Evolutionary conservation across 2,797 vertebrate species (phyloP).

Genomic region (Malurus splendens): DNA sequence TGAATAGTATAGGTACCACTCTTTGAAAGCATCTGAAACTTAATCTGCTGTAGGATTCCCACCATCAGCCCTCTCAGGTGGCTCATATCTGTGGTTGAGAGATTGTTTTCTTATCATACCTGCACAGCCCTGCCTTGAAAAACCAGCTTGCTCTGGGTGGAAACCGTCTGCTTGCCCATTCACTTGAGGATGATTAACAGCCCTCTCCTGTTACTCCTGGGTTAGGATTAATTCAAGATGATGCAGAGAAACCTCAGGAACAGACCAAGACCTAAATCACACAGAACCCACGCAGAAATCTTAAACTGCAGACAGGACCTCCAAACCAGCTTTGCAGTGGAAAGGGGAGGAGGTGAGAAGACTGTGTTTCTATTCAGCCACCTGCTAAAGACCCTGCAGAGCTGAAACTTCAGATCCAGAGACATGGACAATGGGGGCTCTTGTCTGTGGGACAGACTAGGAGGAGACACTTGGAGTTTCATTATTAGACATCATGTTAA

Average conservation of each 20-base stretch:
- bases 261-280: background rate
- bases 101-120: background rate
- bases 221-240: background rate
- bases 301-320: background rate
- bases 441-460: background rate
- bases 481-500: background rate
- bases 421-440: accelerated
- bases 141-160: background rate
- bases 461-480: background rate
- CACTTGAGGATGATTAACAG: background rate
- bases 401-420: background rate
- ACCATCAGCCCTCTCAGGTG: background rate
- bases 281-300: background rate
- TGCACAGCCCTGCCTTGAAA: background rate
- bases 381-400: background rate
- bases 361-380: accelerated
- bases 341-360: background rate
- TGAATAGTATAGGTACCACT: background rate
- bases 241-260: background rate
- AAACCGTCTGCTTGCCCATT: constrained; percentile 3
- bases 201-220: background rate
- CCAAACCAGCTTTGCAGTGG: background rate
- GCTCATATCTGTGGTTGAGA: background rate
- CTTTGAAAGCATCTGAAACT: background rate
- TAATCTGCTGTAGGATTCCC: background rate